Conservation (phyloP, 2,797 vertebrate genomes). For the Sebastes hubbsi region DNA sequence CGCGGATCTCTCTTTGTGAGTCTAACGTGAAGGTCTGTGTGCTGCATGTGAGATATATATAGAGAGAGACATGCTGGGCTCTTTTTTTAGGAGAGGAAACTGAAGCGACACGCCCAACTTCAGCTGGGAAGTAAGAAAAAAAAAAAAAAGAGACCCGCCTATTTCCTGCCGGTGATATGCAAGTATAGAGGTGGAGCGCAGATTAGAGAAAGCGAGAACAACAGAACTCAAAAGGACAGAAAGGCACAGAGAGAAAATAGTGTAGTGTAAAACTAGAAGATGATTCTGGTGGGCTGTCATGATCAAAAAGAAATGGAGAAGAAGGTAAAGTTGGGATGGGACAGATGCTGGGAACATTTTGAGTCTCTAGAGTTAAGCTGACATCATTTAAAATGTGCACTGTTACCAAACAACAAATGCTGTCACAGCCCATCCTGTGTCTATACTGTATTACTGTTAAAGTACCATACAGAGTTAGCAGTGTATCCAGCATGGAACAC, state of each 20-base stretch:
- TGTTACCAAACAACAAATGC: not conserved
- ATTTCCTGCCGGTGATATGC: conserved; percentile 67
- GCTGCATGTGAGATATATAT: conserved; percentile 15
- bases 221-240: not conserved
- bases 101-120: conserved; percentile 61
- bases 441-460: not conserved
- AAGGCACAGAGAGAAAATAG: not conserved
- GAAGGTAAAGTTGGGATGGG: not conserved
- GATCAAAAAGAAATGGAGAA: not conserved
- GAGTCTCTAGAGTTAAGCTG: not conserved
- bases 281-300: not conserved
- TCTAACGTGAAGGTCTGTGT: not conserved
- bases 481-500: not conserved
- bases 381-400: not conserved
- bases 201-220: conserved; percentile 35
- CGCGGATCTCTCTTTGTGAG: not conserved
- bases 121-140: conserved; percentile 51
- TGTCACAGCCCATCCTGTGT: not conserved
- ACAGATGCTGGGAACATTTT: not conserved
- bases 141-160: conserved; percentile 41
- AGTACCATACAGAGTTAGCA: not conserved
- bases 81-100: conserved; percentile 70
- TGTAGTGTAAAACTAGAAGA: not conserved
- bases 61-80: not conserved
- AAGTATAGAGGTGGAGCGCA: conserved; percentile 18